These are phyloP conservation scores for Chiloscyllium plagiosum DNA, from an alignment of 2,113 vertebrate genomes.

Conservation along the genomic window DNA sequence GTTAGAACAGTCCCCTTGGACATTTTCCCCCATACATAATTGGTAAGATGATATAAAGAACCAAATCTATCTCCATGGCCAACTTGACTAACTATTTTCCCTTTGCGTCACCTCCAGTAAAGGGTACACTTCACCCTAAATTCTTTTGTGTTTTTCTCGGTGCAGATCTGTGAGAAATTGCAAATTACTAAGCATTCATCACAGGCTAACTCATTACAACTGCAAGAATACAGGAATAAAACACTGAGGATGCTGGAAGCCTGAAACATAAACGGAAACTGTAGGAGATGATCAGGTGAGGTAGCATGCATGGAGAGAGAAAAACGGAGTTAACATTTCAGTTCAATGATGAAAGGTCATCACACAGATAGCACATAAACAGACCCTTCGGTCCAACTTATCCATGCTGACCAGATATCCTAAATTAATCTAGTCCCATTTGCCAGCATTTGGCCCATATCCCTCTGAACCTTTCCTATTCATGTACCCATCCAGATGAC, in stretches of 20 bases:
- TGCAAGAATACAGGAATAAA: background rate
- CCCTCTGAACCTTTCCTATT: too few relatives aligned
- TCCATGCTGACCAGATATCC: too few relatives aligned
- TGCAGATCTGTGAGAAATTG: background rate
- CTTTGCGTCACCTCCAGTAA: too few relatives aligned
- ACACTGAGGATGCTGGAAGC: background rate
- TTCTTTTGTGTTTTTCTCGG: background rate
- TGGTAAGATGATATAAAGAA: too few relatives aligned
- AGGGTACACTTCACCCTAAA: background rate
- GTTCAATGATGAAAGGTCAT: background rate
- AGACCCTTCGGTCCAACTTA: too few relatives aligned
- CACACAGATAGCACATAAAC: background rate
- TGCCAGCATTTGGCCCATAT: too few relatives aligned
- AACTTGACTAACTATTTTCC: too few relatives aligned
- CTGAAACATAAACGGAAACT: background rate
- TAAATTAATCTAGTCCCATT: too few relatives aligned
- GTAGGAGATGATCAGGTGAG: background rate
- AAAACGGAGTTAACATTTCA: background rate
- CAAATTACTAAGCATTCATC: background rate
- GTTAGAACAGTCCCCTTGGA: too few relatives aligned
- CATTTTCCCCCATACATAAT: too few relatives aligned
- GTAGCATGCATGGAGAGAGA: background rate
- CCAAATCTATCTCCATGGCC: too few relatives aligned
- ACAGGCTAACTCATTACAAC: background rate
- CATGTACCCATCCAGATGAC: too few relatives aligned